Evolutionary conservation across 1,140 invertebrate genomes (phyloP).

Genomic region (Sitobion miscanthi): DNA sequence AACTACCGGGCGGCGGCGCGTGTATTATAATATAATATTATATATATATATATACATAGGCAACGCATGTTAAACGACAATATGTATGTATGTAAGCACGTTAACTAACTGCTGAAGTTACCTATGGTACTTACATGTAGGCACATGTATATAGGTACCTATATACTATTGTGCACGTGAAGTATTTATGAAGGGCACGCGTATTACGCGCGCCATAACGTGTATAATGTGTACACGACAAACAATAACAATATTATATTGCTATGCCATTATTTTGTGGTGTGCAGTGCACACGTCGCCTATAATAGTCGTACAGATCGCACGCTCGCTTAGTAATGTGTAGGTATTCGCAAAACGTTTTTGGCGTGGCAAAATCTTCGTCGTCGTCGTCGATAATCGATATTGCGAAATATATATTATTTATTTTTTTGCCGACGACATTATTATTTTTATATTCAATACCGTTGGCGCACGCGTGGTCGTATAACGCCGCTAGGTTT

Average conservation of each 20-base stretch:
- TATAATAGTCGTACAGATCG: not conserved
- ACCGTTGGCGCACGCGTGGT: not conserved
- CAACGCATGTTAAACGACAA: not conserved
- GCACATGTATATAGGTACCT: not conserved
- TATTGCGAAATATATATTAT: not conserved
- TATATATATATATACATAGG: not conserved
- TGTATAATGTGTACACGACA: not conserved
- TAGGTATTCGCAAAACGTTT: not conserved
- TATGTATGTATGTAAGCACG: not conserved
- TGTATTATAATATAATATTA: not conserved
- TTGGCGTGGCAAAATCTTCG: not conserved
- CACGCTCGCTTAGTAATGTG: not conserved
- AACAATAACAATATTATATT: not conserved
- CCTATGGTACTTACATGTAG: not conserved
- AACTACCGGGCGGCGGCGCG: not conserved
- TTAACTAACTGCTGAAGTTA: not conserved
- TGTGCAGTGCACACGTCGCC: not conserved
- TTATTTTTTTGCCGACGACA: not conserved
- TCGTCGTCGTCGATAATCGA: not conserved
- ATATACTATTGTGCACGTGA: conserved; percentile 28
- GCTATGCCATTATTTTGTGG: not conserved
- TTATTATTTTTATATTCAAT: not conserved
- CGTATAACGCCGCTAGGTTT: not conserved
- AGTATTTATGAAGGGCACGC: conserved; percentile 41
- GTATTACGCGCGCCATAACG: not conserved